phyloP scores from a whole-genome alignment of 2,888 invertebrate genomes.

The Drosophila siamana region DNA sequence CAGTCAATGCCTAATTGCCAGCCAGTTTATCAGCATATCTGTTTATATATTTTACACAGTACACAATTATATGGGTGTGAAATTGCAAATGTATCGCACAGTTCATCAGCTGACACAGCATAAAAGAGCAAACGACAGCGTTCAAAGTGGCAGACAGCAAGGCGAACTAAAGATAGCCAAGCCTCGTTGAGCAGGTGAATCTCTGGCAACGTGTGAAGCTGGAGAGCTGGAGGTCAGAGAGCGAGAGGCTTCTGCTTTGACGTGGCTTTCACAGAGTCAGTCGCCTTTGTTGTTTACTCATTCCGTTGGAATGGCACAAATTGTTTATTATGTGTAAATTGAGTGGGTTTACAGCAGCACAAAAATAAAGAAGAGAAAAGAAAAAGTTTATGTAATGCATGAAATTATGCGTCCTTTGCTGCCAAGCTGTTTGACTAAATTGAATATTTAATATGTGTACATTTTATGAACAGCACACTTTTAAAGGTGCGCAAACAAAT shows the following conservation, averaged over 20 bases:
- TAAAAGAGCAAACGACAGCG: slow-evolving; percentile 33
- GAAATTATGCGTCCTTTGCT: not conserved
- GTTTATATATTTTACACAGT: not conserved
- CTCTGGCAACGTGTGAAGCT: slow-evolving; percentile 18
- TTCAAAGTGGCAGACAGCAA: slow-evolving; percentile 15
- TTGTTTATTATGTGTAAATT: slow-evolving; percentile 36
- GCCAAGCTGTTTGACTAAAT: not conserved
- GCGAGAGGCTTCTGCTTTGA: slow-evolving; percentile 18
- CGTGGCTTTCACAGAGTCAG: slow-evolving; percentile 21
- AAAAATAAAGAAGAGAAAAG: too few relatives aligned
- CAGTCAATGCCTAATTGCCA: slow-evolving; percentile 46
- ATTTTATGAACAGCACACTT: not conserved
- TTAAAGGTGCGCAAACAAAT: not conserved
- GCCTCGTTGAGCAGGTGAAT: slow-evolving; percentile 14
- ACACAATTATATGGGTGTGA: slow-evolving; percentile 30
- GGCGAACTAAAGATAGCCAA: slow-evolving; percentile 8
- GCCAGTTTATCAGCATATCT: slow-evolving; percentile 11
- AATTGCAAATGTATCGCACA: slow-evolving; percentile 49
- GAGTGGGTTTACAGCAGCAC: slow-evolving; percentile 6
- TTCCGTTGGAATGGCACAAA: not conserved
- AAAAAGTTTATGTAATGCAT: slow-evolving; percentile 3
- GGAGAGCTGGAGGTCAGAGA: slow-evolving; percentile 18
- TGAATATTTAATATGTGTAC: not conserved
- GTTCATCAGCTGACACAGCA: slow-evolving; percentile 46
- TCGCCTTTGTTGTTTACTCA: slow-evolving; percentile 22